Conservation (phyloP, 2,888 invertebrate genomes). For the Conus canariensis region DNA sequence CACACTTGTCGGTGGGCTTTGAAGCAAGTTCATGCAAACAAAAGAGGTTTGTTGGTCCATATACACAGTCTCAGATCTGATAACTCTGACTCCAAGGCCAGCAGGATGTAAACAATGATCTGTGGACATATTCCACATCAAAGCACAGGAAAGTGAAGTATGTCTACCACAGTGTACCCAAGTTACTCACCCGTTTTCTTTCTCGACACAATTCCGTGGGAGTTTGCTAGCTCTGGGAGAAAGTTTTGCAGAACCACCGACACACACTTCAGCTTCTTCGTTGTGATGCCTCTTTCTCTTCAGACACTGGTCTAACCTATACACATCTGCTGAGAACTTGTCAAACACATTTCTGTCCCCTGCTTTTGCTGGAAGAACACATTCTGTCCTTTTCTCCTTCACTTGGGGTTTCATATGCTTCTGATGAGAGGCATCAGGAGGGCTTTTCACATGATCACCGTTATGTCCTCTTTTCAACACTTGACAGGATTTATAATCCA, state of each 20-base stretch:
- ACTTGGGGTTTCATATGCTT: not conserved
- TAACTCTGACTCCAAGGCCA: too few relatives aligned
- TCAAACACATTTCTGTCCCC: slow-evolving; percentile 25
- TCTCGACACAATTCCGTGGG: not conserved
- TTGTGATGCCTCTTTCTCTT: not conserved
- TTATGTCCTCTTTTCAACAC: not conserved
- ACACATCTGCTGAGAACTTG: not conserved
- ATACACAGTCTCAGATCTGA: too few relatives aligned
- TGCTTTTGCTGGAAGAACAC: not conserved
- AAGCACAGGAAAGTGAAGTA: not conserved
- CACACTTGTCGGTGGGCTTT: too few relatives aligned
- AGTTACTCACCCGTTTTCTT: slow-evolving; percentile 26
- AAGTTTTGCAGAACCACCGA: not conserved
- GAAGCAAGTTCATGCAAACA: too few relatives aligned
- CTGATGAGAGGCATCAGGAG: not conserved
- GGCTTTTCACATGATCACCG: not conserved
- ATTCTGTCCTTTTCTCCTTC: not conserved
- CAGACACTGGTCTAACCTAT: not conserved
- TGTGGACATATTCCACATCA: too few relatives aligned
- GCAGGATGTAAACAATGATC: too few relatives aligned
- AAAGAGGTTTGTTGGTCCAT: too few relatives aligned
- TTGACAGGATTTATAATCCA: not conserved
- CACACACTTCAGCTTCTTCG: not conserved
- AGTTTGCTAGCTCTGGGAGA: not conserved
- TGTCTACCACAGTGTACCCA: not conserved